Percentiles rank a stretch among this genome's conserved stretches.
Conservation (phyloP, 2,113 vertebrate genomes). For the Sakesphorus luctuosus region DNA sequence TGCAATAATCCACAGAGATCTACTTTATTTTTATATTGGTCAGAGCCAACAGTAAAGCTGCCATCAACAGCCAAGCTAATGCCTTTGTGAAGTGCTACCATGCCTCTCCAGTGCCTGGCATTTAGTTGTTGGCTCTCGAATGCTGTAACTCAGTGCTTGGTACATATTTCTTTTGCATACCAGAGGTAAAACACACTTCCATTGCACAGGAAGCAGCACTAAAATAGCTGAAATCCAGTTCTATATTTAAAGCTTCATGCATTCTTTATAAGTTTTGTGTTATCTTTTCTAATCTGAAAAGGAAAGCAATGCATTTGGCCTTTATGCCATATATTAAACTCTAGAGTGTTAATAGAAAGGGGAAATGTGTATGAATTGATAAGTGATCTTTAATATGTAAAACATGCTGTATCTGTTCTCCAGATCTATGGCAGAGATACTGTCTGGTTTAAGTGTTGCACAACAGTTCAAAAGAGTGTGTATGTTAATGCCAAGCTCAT, state of each 20-base stretch:
- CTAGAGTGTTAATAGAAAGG: constrained; percentile 24
- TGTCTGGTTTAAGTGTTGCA: not conserved
- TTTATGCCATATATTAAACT: constrained; percentile 39
- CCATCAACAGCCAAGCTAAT: not conserved
- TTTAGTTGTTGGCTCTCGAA: not conserved
- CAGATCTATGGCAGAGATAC: constrained; percentile 3
- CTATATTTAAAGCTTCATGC: constrained; percentile 38
- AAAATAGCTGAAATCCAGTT: constrained; percentile 9
- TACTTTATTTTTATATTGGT: constrained; percentile 35
- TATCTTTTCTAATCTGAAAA: constrained; percentile 41
- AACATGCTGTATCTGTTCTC: not conserved
- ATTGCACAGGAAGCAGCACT: not conserved
- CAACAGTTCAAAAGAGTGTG: not conserved
- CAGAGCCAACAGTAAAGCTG: constrained; percentile 22
- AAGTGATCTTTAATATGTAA: constrained; percentile 54
- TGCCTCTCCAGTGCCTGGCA: not conserved
- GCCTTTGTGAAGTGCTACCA: not conserved
- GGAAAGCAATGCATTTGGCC: constrained; percentile 17
- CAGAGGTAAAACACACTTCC: not conserved
- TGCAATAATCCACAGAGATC: not conserved
- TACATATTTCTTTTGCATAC: not conserved
- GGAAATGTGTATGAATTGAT: not conserved
- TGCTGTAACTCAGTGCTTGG: rapidly evolving
- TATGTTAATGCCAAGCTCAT: constrained; percentile 4
- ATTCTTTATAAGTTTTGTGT: constrained; percentile 46